Evolutionary conservation across 2,888 invertebrate species (phyloP).

Genomic region (Spialia ferax): DNA sequence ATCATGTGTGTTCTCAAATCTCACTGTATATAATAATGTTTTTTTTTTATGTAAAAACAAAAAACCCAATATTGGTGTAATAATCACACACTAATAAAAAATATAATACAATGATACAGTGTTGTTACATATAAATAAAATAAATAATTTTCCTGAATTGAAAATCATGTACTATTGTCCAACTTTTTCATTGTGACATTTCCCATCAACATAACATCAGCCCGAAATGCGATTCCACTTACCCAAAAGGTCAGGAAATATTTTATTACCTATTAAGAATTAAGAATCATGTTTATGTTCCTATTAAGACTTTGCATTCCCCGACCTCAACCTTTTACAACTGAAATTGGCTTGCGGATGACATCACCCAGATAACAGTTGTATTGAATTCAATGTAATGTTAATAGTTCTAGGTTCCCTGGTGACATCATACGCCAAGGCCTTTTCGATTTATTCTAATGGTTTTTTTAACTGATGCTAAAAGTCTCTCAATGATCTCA

Average conservation of each 20-base stretch:
- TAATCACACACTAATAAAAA: no score
- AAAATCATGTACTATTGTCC: no score
- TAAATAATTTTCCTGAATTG: no score
- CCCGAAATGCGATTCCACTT: neutral
- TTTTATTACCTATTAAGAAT: conserved; percentile 5
- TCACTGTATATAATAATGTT: no score
- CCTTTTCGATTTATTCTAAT: conserved; percentile 42
- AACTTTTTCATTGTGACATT: no score
- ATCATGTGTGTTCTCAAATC: no score
- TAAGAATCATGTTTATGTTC: no score
- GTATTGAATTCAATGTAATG: conserved; percentile 44
- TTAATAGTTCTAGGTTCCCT: conserved; percentile 43
- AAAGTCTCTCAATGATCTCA: neutral
- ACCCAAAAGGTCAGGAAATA: neutral
- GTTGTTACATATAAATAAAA: no score
- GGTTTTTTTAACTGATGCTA: conserved; percentile 20
- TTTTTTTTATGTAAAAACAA: no score
- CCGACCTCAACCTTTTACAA: conserved; percentile 40
- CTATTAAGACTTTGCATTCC: conserved; percentile 17
- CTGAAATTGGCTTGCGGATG: conserved; percentile 45
- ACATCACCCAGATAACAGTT: conserved; percentile 49
- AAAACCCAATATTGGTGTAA: no score
- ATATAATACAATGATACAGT: no score
- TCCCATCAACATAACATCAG: no score
- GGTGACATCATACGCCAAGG: conserved; percentile 51